Conservation (phyloP, 2,797 vertebrate species). For the Sphaeramia orbicularis region DNA sequence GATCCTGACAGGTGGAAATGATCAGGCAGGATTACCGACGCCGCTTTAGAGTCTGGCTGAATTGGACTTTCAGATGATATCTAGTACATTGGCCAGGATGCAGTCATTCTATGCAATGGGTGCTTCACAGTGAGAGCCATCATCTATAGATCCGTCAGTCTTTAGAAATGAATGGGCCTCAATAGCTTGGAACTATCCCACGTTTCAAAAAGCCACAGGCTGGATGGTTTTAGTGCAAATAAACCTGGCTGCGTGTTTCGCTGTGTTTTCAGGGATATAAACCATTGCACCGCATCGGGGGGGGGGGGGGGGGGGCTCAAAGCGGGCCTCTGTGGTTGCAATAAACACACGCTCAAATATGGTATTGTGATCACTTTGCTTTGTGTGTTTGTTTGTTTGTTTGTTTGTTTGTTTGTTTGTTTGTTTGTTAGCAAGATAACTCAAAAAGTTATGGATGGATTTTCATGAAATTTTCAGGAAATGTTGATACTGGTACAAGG, state of each 20-base stretch:
- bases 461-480: no score
- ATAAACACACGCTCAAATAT: no score
- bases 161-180: slow-evolving; percentile 29
- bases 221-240: slow-evolving; percentile 7
- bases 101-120: slow-evolving; percentile 17
- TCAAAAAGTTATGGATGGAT: no score
- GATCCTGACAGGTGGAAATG: slow-evolving; percentile 8
- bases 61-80: slow-evolving; percentile 34
- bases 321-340: no score
- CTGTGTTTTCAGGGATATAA: not conserved
- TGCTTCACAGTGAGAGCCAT: slow-evolving; percentile 32
- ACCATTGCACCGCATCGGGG: no score
- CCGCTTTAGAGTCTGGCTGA: no score
- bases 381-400: no score
- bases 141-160: slow-evolving; percentile 24
- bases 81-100: slow-evolving; percentile 2
- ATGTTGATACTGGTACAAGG: no score
- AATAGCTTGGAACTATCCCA: not conserved
- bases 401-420: no score
- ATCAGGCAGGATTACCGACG: slow-evolving; percentile 21
- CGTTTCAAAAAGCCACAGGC: not conserved
- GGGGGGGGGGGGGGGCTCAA: no score
- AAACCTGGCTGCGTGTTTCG: slow-evolving; percentile 6
- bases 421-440: no score
- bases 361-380: no score